phyloP scores from a whole-genome alignment of 2,797 vertebrate genomes.

The Lindbergichthys nudifrons region DNA sequence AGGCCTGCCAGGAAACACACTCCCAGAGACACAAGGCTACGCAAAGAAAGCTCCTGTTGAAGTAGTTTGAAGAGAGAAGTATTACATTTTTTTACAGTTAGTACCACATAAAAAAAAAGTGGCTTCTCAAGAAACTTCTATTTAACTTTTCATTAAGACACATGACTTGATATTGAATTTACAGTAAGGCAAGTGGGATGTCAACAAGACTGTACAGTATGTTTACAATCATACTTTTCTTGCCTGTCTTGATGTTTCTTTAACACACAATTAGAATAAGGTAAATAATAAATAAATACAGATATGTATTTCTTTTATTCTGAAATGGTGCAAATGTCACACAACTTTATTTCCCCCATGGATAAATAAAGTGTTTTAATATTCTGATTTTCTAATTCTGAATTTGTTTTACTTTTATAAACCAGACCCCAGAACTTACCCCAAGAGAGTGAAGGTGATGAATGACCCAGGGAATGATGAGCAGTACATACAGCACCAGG shows the following conservation, averaged over 20 bases:
- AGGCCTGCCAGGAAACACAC: constrained; percentile 89
- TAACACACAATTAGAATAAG: background rate
- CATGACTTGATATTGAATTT: background rate
- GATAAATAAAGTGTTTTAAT: too few relatives aligned
- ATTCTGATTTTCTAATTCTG: too few relatives aligned
- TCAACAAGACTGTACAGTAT: background rate
- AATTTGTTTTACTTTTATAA: background rate
- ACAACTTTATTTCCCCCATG: too few relatives aligned
- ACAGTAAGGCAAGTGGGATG: background rate
- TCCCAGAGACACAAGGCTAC: constrained; percentile 82
- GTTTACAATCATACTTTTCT: background rate
- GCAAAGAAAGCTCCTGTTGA: constrained; percentile 89
- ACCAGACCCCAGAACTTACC: constrained; percentile 79
- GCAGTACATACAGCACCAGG: constrained; percentile 88
- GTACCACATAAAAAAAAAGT: background rate
- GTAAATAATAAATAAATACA: too few relatives aligned
- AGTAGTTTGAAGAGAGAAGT: constrained; percentile 38
- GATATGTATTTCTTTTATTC: too few relatives aligned
- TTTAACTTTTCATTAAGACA: background rate
- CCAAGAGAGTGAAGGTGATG: constrained; percentile 79
- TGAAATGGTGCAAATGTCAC: too few relatives aligned
- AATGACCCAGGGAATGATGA: constrained; percentile 92
- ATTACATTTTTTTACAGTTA: background rate
- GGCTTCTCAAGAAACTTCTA: background rate
- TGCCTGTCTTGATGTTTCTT: background rate